Conservation (phyloP, 2,113 vertebrate species). For the Rhinogobius similis region DNA sequence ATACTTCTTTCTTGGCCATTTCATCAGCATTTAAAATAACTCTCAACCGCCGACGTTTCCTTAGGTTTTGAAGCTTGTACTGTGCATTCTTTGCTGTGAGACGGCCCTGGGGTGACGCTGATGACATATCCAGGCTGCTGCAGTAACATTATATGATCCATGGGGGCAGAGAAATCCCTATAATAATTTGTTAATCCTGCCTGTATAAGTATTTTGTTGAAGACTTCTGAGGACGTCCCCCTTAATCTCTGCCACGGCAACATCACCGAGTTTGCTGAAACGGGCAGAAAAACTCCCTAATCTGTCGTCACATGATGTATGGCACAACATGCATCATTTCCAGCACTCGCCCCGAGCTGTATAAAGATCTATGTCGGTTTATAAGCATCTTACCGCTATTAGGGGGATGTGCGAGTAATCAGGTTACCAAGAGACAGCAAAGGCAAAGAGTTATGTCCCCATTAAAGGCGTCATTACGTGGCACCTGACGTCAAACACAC, state of each 20-base stretch:
- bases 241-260: slow-evolving; percentile 33
- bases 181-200: slow-evolving; percentile 12
- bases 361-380: slow-evolving; percentile 1
- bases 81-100: background rate
- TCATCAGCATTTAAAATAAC: background rate
- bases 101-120: background rate
- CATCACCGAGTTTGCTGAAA: slow-evolving; percentile 30
- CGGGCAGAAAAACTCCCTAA: slow-evolving; percentile 27
- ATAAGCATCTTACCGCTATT: background rate
- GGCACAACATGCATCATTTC: slow-evolving; percentile 19
- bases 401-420: background rate
- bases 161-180: slow-evolving; percentile 17
- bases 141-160: background rate
- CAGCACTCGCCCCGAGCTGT: slow-evolving; percentile 1
- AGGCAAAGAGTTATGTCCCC: slow-evolving; percentile 5
- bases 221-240: slow-evolving; percentile 28
- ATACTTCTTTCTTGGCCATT: no score
- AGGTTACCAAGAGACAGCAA: slow-evolving; percentile 1
- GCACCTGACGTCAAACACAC: background rate
- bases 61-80: background rate
- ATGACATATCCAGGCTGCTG: background rate
- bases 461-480: background rate
- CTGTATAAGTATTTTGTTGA: background rate
- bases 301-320: slow-evolving; percentile 35
- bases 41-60: background rate